Percentiles rank a stretch among this genome's conserved stretches.
Conservation (phyloP, 2,888 invertebrate genomes). For the Lucinisca nassula region DNA sequence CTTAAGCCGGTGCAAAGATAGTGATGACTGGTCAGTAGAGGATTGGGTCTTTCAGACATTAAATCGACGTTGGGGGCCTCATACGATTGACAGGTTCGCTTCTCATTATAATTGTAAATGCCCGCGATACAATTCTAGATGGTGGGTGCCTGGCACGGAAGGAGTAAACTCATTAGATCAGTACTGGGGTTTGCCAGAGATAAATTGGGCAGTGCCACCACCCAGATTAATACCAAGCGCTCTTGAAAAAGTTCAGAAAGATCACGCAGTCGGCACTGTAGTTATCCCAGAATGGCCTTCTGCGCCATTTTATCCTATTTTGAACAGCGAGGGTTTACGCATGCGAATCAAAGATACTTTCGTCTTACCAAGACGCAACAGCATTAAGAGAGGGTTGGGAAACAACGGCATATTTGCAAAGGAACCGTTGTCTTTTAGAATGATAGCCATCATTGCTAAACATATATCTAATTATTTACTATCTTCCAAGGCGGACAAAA, state of each 20-base stretch:
- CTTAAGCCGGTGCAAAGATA: neutral
- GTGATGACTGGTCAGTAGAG: neutral
- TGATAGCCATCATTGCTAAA: too few species aligned
- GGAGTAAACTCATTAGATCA: neutral
- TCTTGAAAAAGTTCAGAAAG: neutral
- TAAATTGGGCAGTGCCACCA: neutral
- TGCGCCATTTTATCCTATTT: slow-evolving; percentile 16
- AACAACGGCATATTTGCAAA: too few species aligned
- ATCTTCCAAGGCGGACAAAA: too few species aligned
- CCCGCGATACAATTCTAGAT: neutral
- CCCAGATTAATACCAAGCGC: neutral
- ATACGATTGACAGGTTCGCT: neutral
- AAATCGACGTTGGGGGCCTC: neutral
- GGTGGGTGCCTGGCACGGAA: neutral
- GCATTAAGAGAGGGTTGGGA: too few species aligned
- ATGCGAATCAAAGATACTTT: too few species aligned
- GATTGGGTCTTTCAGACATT: neutral
- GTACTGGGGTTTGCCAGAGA: neutral
- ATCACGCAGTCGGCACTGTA: neutral
- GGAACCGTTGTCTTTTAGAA: too few species aligned
- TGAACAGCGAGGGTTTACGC: too few species aligned
- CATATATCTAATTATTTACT: too few species aligned
- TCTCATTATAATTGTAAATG: neutral
- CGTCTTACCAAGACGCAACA: too few species aligned
- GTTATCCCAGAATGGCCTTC: slow-evolving; percentile 14